These are phyloP conservation scores for Prunella himalayana DNA, from an alignment of 2,113 vertebrate species.

Conservation along the genomic window DNA sequence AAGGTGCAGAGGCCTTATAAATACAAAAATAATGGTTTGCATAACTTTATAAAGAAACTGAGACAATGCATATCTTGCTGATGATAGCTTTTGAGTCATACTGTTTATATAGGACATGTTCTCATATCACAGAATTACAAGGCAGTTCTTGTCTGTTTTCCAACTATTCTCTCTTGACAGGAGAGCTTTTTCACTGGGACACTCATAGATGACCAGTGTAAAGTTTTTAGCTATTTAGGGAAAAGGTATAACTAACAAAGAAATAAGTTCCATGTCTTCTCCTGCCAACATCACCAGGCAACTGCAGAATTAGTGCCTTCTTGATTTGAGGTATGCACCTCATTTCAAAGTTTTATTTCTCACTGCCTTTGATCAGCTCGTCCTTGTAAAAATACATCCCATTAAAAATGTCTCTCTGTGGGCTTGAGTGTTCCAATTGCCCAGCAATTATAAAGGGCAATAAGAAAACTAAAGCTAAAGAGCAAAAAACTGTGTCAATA, in stretches of 20 bases:
- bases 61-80: not conserved
- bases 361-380: not conserved
- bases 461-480: not conserved
- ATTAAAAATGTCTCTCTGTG: not conserved
- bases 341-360: not conserved
- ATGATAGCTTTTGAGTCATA: not conserved
- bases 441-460: not conserved
- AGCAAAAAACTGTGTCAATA: not conserved
- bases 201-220: not conserved
- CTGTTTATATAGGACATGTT: not conserved
- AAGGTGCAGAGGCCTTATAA: not conserved
- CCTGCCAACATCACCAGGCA: not conserved
- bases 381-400: not conserved
- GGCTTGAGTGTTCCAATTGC: not conserved
- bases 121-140: not conserved
- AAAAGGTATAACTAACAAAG: not conserved
- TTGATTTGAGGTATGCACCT: not conserved
- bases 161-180: not conserved
- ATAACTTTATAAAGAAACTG: not conserved
- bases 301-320: not conserved
- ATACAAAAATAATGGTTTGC: not conserved
- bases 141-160: not conserved
- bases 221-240: not conserved
- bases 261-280: not conserved
- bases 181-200: not conserved